A percentile compares a stretch with the other conserved stretches of the same genome.
phyloP scores from a whole-genome alignment of 2,888 invertebrate genomes.

The Nycteola revayana region DNA sequence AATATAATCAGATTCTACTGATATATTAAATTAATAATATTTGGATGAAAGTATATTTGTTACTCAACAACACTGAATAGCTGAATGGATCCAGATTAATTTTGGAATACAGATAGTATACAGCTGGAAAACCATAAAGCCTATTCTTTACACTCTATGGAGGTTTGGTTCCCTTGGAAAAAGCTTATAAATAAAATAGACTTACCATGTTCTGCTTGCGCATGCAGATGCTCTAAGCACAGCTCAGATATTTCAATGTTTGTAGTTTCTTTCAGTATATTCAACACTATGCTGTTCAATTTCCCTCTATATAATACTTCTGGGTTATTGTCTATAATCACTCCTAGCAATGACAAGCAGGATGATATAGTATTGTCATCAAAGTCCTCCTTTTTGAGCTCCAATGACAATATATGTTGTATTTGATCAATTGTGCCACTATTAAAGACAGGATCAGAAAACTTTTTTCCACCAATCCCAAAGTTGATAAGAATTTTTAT shows the following conservation, averaged over 20 bases:
- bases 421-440: slow-evolving; percentile 77
- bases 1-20: no score
- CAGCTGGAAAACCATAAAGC: no score
- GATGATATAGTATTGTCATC: slow-evolving; percentile 82
- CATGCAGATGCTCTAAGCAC: slow-evolving; percentile 88
- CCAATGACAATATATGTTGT: slow-evolving; percentile 72
- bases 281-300: slow-evolving; percentile 82
- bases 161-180: no score
- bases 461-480: slow-evolving; percentile 86
- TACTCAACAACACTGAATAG: no score
- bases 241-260: slow-evolving; percentile 88
- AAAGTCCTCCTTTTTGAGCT: slow-evolving; percentile 72
- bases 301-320: slow-evolving; percentile 81
- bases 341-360: slow-evolving; percentile 82
- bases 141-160: no score
- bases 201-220: slow-evolving; percentile 89
- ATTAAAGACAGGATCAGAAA: slow-evolving; percentile 83
- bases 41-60: no score
- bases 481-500: slow-evolving; percentile 91
- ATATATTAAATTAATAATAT: no score
- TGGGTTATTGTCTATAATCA: slow-evolving; percentile 83
- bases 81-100: no score
- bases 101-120: no score
- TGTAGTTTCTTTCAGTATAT: slow-evolving; percentile 84
- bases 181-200: no score